Base-by-base conservation (phyloP, 2,888 invertebrate species). In the Aethes cnicana region DNA sequence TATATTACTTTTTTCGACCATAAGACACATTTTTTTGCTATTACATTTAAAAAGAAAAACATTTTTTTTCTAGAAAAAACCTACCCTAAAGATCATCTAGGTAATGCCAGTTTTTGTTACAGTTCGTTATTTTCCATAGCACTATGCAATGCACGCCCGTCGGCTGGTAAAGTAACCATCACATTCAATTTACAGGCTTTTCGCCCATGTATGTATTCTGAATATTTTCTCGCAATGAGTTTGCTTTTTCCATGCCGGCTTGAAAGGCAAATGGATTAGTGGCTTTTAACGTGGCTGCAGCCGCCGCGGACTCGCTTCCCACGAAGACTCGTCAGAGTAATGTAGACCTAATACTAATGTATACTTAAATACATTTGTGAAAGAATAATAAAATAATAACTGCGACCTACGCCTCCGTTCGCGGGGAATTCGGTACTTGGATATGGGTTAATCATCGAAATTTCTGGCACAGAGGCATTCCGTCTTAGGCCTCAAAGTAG, bases 251-350 rank as follows among this genome's bases (percentile, higher is more conserved):
- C 68, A 64, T 69, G 66, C 62, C 58, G 64, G 66, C 66, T 67
- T 74, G 69, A 72, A 73, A 72, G 68, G 80, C 76, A 81, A 81
- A 81, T 81, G 81, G 81, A 81, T 81, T 81, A 81, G 81, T 64
- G 81, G 81, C 70, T 78, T 79, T 80, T 70, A 75, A 72, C 73
- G 61, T 52, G 43, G 43, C 35, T 30, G 16, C 50, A 28, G 54
- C 46, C 46, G 46, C 46, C 17, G 47, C 43, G 28, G n/a, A 32
- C 23, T 36, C 37, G 36, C 25, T 43, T 39, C 30, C 44, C 36
- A 16, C 36, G 17, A 52, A 52, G 50, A 52, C 37, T 25, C 44
- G 39, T 44, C 44, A 44, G 44, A 52, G 44, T 44, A 16, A 36
- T 32, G 18, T 25, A 44, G 21, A 43, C 12, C 36, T 32, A 37